These are phyloP conservation scores for Pseudorasbora parva DNA, from an alignment of 2,113 vertebrate genomes.

Conservation along the genomic window DNA sequence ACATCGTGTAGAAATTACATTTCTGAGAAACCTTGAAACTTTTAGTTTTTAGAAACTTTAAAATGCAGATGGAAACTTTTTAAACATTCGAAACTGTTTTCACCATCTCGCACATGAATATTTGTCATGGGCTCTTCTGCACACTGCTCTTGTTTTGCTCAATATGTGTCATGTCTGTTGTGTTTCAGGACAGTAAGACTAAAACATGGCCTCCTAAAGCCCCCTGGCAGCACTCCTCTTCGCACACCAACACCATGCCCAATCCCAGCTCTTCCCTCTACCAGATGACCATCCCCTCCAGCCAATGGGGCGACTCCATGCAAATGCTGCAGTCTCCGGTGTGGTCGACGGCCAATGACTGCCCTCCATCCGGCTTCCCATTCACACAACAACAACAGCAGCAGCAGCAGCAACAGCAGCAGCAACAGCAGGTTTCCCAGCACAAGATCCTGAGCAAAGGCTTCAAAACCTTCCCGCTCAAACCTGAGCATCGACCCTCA, in stretches of 20 bases:
- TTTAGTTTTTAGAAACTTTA: no score
- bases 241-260: constrained; percentile 82
- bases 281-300: constrained; percentile 85
- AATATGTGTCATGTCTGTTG: not conserved
- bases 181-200: constrained; percentile 92
- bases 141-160: not conserved
- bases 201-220: constrained; percentile 99
- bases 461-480: constrained; percentile 95
- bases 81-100: no score
- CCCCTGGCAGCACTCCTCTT: constrained; percentile 90
- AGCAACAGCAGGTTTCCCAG: constrained; percentile 74
- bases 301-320: constrained; percentile 95
- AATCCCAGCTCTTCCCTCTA: constrained; percentile 87
- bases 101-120: no score
- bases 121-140: not conserved
- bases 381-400: constrained; percentile 84
- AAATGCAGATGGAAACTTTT: no score
- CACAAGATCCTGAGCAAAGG: constrained; percentile 93
- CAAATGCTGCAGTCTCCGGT: constrained; percentile 93
- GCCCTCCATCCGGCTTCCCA: constrained; percentile 82
- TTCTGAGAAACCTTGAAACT: no score
- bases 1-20: no score
- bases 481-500: constrained; percentile 92
- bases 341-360: constrained; percentile 90
- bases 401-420: constrained; percentile 67